phyloP scores from a whole-genome alignment of 2,888 invertebrate species.

The Gryllus longicercus region DNA sequence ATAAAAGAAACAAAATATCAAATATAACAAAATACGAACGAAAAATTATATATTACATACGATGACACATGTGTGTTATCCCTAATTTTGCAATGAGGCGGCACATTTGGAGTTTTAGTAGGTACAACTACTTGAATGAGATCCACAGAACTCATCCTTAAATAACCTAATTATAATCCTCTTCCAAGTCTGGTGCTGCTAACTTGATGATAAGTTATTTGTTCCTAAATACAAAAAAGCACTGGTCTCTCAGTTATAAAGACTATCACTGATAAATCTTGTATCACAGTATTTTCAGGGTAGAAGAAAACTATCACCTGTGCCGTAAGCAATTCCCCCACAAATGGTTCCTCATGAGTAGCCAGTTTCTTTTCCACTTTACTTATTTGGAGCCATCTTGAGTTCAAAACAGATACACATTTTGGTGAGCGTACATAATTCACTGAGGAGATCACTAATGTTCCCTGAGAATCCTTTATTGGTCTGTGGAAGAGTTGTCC shows the following conservation, averaged over 20 bases:
- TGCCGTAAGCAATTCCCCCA: constrained; percentile 79
- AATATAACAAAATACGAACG: background rate
- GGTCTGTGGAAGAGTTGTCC: constrained; percentile 89
- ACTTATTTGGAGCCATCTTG: constrained; percentile 86
- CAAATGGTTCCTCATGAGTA: constrained; percentile 69
- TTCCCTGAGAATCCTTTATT: constrained; percentile 82
- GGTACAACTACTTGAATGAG: constrained; percentile 91
- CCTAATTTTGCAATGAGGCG: constrained; percentile 89
- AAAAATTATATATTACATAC: constrained; percentile 54
- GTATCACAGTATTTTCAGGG: too few species aligned
- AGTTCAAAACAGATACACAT: constrained; percentile 81
- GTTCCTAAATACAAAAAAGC: constrained; percentile 48
- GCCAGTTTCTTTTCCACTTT: constrained; percentile 77
- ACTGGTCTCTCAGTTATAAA: background rate
- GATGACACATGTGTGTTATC: constrained; percentile 95
- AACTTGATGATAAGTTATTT: constrained; percentile 68
- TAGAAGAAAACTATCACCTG: constrained; percentile 52
- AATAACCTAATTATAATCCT: constrained; percentile 91
- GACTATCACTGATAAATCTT: too few species aligned
- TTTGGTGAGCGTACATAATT: constrained; percentile 78
- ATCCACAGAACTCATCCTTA: constrained; percentile 95
- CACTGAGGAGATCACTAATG: constrained; percentile 84
- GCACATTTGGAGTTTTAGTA: constrained; percentile 86
- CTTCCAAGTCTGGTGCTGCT: constrained; percentile 77
- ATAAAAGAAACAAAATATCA: background rate